These are phyloP conservation scores for Caenorhabditis sp. DNA, from an alignment of 2,888 invertebrate genomes.

Conservation along the genomic window DNA sequence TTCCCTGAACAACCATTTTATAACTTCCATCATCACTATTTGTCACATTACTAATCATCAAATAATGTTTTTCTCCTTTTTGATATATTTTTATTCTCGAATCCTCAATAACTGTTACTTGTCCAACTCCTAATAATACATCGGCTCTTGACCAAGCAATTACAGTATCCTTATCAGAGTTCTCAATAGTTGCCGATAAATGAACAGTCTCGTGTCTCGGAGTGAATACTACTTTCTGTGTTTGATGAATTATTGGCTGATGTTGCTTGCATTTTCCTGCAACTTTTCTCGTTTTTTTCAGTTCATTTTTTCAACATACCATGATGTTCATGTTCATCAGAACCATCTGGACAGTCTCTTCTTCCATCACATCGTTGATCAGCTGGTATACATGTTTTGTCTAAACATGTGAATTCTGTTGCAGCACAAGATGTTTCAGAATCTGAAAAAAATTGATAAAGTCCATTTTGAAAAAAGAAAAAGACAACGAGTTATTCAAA, in stretches of 20 bases:
- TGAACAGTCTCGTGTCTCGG: conserved; percentile 47
- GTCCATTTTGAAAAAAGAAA: no score
- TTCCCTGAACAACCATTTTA: conserved; percentile 50
- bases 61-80: conserved; percentile 48
- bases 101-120: conserved; percentile 36
- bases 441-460: conserved; percentile 33
- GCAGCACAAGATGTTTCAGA: conserved; percentile 43
- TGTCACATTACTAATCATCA: conserved; percentile 44
- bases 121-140: conserved; percentile 44
- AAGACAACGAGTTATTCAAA: no score
- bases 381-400: conserved; percentile 54
- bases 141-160: conserved; percentile 47
- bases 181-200: conserved; percentile 51
- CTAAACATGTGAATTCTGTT: conserved; percentile 56
- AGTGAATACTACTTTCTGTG: conserved; percentile 43
- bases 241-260: conserved; percentile 52
- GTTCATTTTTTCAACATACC: conserved; percentile 15
- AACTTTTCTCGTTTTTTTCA: not conserved
- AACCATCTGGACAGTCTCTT: conserved; percentile 87
- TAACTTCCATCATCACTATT: conserved; percentile 52
- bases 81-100: conserved; percentile 45
- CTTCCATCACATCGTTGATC: conserved; percentile 81
- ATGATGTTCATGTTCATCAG: conserved; percentile 79
- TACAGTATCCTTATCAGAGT: conserved; percentile 43
- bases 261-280: conserved; percentile 48